A percentile compares a stretch with the other conserved stretches of the same genome.
phyloP scores from a whole-genome alignment of 2,797 vertebrate genomes.

The Carcharodon carcharias region DNA sequence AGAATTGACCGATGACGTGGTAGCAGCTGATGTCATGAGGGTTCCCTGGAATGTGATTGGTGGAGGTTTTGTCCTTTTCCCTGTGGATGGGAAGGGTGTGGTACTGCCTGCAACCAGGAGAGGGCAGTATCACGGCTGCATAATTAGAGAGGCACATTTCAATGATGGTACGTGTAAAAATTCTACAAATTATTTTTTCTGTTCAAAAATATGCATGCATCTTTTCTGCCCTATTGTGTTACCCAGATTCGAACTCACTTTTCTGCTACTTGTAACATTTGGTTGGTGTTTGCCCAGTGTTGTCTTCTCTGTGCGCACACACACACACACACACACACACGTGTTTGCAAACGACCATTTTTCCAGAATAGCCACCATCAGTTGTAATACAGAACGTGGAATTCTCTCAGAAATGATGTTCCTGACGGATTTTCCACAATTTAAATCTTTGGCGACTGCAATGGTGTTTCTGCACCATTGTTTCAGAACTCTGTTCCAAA shows the following conservation, averaged over 20 bases:
- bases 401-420: neutral
- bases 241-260: neutral
- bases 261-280: neutral
- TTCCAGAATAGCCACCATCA: neutral
- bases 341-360: neutral
- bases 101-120: neutral
- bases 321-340: too few relatives aligned
- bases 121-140: neutral
- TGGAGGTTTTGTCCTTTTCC: neutral
- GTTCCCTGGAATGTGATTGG: neutral
- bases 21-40: neutral
- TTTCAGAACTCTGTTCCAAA: neutral
- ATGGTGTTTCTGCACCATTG: neutral
- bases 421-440: neutral
- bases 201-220: neutral
- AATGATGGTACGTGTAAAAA: neutral
- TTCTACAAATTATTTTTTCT: neutral
- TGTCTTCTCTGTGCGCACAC: neutral
- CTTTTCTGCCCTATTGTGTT: neutral
- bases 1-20: neutral
- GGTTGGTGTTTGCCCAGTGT: neutral
- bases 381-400: too few relatives aligned
- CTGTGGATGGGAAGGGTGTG: neutral
- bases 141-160: neutral
- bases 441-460: neutral